Conservation (phyloP, 2,888 invertebrate genomes). For the Ormyrus thymus region DNA sequence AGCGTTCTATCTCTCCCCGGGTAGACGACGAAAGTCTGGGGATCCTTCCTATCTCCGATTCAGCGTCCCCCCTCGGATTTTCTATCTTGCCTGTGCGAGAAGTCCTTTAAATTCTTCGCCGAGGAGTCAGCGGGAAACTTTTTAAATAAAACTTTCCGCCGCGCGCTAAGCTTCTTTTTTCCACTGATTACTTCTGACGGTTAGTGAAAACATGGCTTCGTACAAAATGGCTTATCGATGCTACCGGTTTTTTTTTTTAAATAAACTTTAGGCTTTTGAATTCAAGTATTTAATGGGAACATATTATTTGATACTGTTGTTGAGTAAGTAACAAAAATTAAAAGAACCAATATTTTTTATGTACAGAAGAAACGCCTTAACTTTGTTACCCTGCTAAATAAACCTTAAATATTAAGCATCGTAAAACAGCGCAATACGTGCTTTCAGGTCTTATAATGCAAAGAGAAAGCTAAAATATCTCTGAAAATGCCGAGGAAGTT, state of each 20-base stretch:
- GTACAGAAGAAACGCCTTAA: too few relatives aligned
- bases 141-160: conserved; percentile 51
- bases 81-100: conserved; percentile 4
- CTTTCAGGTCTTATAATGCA: conserved; percentile 6
- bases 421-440: conserved; percentile 21
- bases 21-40: not conserved
- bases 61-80: conserved; percentile 13
- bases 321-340: too few relatives aligned
- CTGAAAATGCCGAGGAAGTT: conserved; percentile 42
- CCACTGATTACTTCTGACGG: not conserved
- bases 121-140: conserved; percentile 52
- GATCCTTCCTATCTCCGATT: conserved; percentile 50
- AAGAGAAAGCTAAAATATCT: conserved; percentile 26
- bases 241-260: not conserved
- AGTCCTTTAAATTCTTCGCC: conserved; percentile 39
- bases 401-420: not conserved
- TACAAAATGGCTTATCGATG: not conserved
- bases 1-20: conserved; percentile 6
- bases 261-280: not conserved
- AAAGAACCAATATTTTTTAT: too few relatives aligned
- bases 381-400: too few relatives aligned
- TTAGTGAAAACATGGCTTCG: not conserved
- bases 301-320: too few relatives aligned
- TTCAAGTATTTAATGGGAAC: too few relatives aligned
- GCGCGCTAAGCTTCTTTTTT: not conserved